Conservation (phyloP, 1,140 invertebrate genomes). For the Oncopeltus fasciatus region DNA sequence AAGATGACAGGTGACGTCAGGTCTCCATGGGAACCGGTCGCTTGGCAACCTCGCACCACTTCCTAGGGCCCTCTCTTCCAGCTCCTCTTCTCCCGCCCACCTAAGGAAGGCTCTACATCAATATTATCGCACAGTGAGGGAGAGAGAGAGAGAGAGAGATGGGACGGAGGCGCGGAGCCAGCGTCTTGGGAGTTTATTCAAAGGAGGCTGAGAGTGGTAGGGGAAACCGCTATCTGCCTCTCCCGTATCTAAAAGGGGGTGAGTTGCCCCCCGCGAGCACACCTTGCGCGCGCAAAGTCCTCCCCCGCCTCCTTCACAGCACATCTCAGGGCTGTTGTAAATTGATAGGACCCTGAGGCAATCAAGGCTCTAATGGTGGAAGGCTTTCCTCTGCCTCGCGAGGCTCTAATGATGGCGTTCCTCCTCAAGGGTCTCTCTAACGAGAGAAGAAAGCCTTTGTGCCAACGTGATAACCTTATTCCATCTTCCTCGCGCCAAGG, state of each 20-base stretch:
- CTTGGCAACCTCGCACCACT: constrained; percentile 7
- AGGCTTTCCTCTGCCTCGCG: too few species aligned
- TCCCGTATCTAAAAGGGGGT: neutral
- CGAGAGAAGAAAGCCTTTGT: too few species aligned
- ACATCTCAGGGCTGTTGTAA: too few species aligned
- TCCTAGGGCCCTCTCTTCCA: neutral
- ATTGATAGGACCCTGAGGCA: constrained; percentile 1
- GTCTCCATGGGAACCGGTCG: constrained; percentile 15
- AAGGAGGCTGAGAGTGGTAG: too few species aligned
- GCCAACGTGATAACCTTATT: too few species aligned
- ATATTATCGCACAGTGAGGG: constrained; percentile 16
- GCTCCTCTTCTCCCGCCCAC: constrained; percentile 7
- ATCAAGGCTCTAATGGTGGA: constrained; percentile 2
- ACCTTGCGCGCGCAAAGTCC: neutral
- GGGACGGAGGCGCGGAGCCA: neutral
- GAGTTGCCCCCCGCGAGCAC: too few species aligned
- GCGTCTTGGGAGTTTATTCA: neutral
- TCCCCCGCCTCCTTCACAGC: too few species aligned
- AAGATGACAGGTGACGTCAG: constrained; percentile 19
- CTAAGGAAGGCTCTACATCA: too few species aligned
- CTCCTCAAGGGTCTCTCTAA: too few species aligned
- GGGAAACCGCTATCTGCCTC: neutral
- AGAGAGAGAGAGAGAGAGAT: neutral
- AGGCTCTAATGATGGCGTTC: too few species aligned
- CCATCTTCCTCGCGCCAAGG: too few species aligned